phyloP scores from a whole-genome alignment of 1,140 invertebrate species.

The Papilio machaon region DNA sequence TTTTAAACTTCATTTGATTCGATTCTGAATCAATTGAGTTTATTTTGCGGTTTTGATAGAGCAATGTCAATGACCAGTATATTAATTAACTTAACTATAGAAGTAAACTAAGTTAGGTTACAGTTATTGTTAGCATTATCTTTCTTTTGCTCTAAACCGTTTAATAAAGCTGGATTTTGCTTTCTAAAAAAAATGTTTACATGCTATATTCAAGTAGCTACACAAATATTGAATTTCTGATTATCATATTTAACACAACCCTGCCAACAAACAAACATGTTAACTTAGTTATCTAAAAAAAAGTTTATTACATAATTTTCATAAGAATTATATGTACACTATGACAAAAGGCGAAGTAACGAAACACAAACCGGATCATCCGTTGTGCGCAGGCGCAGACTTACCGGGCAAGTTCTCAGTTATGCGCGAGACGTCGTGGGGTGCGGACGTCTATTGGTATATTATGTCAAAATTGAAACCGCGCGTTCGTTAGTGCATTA shows the following conservation, averaged over 20 bases:
- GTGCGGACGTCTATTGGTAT: slow-evolving; percentile 51
- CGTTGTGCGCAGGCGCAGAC: slow-evolving; percentile 65
- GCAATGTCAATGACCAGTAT: too few relatives aligned
- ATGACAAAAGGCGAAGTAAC: slow-evolving; percentile 73
- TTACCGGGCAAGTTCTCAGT: slow-evolving; percentile 69
- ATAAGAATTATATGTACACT: slow-evolving; percentile 62
- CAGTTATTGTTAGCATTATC: too few relatives aligned
- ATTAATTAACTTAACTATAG: too few relatives aligned
- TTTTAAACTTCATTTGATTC: too few relatives aligned
- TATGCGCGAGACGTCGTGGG: slow-evolving; percentile 58
- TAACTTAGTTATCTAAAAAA: slow-evolving; percentile 41
- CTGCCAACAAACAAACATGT: slow-evolving; percentile 33
- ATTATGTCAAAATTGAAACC: slow-evolving; percentile 51
- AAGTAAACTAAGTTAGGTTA: too few relatives aligned
- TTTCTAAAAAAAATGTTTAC: not conserved
- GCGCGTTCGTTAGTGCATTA: slow-evolving; percentile 62
- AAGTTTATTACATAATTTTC: slow-evolving; percentile 64
- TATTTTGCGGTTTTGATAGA: too few relatives aligned
- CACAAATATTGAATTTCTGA: slow-evolving; percentile 4
- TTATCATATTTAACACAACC: slow-evolving; percentile 26
- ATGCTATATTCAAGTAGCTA: not conserved
- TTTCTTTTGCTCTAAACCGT: not conserved
- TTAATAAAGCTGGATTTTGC: not conserved
- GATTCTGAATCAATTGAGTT: too few relatives aligned
- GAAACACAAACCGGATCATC: slow-evolving; percentile 72